Evolutionary conservation across 2,113 vertebrate species (phyloP).

Genomic region (Ceuthmochares aereus): DNA sequence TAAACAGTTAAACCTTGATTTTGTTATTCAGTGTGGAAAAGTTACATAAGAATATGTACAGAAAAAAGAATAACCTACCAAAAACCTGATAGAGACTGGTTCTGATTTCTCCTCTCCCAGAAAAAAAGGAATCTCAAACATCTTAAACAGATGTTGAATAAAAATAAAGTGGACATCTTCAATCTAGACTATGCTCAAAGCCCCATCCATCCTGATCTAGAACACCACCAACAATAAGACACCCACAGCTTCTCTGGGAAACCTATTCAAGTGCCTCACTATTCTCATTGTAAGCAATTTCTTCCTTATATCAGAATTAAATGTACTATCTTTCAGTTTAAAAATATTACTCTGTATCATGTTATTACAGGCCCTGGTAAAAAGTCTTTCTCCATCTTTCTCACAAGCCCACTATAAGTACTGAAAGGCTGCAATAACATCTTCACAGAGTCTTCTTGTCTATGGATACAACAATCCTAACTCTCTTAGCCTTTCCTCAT

Average conservation of each 20-base stretch:
- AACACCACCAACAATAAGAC: background rate
- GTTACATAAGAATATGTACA: background rate
- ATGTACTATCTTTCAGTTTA: background rate
- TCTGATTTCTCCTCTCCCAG: background rate
- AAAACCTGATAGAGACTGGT: fast-evolving
- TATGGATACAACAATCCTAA: background rate
- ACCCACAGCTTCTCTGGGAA: background rate
- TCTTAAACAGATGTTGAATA: background rate
- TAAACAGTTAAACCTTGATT: background rate
- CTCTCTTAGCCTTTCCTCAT: background rate
- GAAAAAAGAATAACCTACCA: background rate
- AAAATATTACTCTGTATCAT: background rate
- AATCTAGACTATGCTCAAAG: background rate
- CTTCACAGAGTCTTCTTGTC: background rate
- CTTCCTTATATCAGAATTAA: background rate
- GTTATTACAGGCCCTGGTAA: background rate
- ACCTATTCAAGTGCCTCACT: background rate
- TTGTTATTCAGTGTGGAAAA: background rate
- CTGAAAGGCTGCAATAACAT: background rate
- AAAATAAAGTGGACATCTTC: background rate
- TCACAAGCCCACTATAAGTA: background rate
- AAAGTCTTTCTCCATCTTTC: background rate
- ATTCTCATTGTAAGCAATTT: background rate
- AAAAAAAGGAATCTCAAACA: background rate
- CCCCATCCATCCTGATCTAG: background rate